Evolutionary conservation across 1,140 invertebrate genomes (phyloP).

Genomic region (Aphaenogaster floridana): DNA sequence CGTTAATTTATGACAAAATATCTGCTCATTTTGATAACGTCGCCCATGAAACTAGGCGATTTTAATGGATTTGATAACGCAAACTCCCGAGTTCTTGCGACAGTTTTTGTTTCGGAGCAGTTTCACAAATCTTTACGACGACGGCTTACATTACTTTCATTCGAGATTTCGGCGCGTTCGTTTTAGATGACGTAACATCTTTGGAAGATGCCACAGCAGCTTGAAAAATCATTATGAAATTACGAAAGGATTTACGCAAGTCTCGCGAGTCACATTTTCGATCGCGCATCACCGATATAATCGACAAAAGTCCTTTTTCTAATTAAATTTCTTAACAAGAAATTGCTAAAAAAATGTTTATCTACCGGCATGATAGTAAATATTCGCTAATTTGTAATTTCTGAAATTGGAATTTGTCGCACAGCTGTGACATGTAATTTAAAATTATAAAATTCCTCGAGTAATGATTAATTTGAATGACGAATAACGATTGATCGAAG

Average conservation of each 20-base stretch:
- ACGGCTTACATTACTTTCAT: not conserved
- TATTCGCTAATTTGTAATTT: not conserved
- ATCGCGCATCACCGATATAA: not conserved
- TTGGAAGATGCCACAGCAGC: too few relatives aligned
- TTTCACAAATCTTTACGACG: not conserved
- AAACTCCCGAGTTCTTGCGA: not conserved
- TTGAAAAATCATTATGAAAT: conserved; percentile 14
- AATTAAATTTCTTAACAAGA: not conserved
- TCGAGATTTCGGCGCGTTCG: not conserved
- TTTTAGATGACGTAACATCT: conserved; percentile 13
- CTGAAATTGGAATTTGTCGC: not conserved
- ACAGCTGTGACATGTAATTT: not conserved
- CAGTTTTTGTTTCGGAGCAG: not conserved
- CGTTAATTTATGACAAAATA: not conserved
- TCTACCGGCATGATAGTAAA: not conserved
- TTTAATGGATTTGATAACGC: not conserved
- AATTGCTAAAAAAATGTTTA: not conserved
- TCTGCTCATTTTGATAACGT: not conserved
- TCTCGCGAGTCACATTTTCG: conserved; percentile 6
- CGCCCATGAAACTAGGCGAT: not conserved
- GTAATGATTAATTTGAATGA: not conserved
- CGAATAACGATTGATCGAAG: not conserved
- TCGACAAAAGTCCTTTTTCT: not conserved
- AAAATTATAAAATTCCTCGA: not conserved
- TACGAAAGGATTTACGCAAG: not conserved